These are phyloP conservation scores for Bos javanicus DNA, from an alignment of 2,113 vertebrate species.

Conservation along the genomic window DNA sequence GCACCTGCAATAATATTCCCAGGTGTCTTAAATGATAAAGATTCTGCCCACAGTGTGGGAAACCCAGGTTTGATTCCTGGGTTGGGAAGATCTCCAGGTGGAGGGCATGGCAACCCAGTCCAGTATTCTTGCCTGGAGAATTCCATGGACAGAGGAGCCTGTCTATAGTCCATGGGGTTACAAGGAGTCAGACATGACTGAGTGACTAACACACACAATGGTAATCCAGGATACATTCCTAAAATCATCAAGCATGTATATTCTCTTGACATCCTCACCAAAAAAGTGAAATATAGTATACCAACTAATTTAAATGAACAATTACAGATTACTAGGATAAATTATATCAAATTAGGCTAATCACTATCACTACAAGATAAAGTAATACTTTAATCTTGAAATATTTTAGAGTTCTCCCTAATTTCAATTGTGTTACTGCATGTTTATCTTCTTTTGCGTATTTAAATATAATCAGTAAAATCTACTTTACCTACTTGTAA, in stretches of 20 bases:
- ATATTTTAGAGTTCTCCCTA: neutral
- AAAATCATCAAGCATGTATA: neutral
- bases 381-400: neutral
- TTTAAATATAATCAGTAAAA: neutral
- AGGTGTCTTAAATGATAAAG: neutral
- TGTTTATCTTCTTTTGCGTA: neutral
- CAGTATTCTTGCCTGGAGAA: neutral
- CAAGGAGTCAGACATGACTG: neutral
- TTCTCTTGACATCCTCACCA: neutral
- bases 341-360: neutral
- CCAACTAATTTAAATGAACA: neutral
- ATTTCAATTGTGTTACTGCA: neutral
- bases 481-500: neutral
- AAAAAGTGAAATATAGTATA: neutral
- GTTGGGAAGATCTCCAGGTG: neutral
- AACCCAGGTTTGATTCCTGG: neutral
- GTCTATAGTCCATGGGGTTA: neutral
- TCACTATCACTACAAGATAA: neutral
- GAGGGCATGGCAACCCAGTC: neutral
- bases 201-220: neutral
- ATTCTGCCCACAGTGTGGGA: neutral
- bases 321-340: neutral
- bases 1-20: neutral
- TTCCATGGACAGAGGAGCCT: neutral
- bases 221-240: neutral